These are phyloP conservation scores for Microctenopoma lineatum DNA, from an alignment of 2,797 vertebrate genomes.

Conservation along the genomic window DNA sequence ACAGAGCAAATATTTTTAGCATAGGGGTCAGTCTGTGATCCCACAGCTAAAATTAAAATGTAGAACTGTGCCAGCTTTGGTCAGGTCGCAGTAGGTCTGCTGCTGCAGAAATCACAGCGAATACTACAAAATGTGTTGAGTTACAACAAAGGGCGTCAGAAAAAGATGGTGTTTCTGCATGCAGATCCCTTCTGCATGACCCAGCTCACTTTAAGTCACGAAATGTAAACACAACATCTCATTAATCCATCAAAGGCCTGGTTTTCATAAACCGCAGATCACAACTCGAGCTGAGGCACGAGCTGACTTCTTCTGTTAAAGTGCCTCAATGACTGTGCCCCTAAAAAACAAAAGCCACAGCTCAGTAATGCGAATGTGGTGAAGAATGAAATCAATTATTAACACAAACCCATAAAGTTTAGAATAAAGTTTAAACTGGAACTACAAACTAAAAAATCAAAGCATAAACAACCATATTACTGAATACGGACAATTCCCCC, in stretches of 20 bases:
- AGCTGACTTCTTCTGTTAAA: constrained; percentile 17
- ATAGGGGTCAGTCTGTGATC: neutral
- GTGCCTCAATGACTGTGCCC: constrained; percentile 14
- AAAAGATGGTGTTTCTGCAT: constrained; percentile 25
- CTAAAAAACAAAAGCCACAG: constrained; percentile 16
- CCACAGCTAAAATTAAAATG: constrained; percentile 6
- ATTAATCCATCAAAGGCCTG: constrained; percentile 43
- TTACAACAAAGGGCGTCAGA: constrained; percentile 20
- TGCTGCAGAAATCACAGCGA: constrained; percentile 29
- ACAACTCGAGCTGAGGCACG: constrained; percentile 18
- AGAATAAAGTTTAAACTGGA: neutral
- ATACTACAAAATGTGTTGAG: neutral
- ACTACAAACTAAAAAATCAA: neutral
- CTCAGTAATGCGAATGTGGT: constrained; percentile 6
- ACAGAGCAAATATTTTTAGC: neutral
- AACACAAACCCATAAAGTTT: constrained; percentile 15
- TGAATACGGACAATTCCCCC: neutral
- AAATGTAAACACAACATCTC: constrained; percentile 47
- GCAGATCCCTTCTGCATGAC: constrained; percentile 36
- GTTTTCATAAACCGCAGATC: constrained; percentile 34
- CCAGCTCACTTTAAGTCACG: constrained; percentile 15
- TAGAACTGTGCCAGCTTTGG: neutral
- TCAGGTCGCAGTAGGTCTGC: constrained; percentile 24
- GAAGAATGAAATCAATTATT: constrained; percentile 16
- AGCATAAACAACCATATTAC: neutral